Percentiles rank a stretch among this genome's conserved stretches.
Evolutionary conservation across 2,113 vertebrate species (phyloP).

Genomic region (Rallus limicola): DNA sequence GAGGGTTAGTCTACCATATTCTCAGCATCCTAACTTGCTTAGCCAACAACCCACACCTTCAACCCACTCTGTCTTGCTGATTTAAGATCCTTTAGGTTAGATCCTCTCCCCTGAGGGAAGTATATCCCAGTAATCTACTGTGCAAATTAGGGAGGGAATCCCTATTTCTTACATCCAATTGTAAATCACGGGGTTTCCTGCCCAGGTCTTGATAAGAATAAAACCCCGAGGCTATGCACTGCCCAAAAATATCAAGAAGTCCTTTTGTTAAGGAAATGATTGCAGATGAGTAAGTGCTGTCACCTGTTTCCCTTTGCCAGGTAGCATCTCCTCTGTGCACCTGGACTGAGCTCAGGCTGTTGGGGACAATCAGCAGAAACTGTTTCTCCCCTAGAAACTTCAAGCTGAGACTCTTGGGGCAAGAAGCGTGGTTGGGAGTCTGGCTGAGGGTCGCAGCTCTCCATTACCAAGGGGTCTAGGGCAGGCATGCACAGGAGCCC

Average conservation of each 20-base stretch:
- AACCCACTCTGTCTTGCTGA: background rate
- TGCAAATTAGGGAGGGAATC: background rate
- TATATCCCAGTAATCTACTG: background rate
- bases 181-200: constrained; percentile 38
- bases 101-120: background rate
- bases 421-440: background rate
- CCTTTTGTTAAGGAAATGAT: constrained; percentile 32
- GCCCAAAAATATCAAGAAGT: background rate
- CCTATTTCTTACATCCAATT: background rate
- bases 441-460: no score
- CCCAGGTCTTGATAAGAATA: constrained; percentile 21
- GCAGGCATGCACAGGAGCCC: background rate
- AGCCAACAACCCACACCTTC: background rate
- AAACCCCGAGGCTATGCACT: background rate
- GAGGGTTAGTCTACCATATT: background rate
- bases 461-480: background rate
- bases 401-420: background rate
- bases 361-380: background rate
- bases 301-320: constrained; percentile 9
- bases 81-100: background rate
- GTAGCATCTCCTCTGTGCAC: background rate
- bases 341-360: background rate
- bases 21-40: background rate
- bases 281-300: constrained; percentile 33
- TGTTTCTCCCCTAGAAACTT: background rate